A percentile compares a stretch with the other conserved stretches of the same genome.
phyloP scores from a whole-genome alignment of 2,888 invertebrate species.

The Eurois occulta region DNA sequence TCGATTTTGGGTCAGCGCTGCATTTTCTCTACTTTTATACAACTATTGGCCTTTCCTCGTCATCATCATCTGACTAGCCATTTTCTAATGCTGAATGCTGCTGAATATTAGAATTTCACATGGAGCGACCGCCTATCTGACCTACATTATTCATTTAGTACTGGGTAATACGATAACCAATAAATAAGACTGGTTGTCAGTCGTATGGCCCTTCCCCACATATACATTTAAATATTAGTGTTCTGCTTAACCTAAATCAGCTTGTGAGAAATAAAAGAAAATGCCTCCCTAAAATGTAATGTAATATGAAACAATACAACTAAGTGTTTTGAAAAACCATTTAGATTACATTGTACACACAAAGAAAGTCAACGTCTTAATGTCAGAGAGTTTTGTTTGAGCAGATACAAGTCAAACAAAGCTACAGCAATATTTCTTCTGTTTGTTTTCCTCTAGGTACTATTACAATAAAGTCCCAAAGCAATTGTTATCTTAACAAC shows the following conservation, averaged over 20 bases:
- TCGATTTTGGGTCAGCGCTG: neutral
- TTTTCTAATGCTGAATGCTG: too few species aligned
- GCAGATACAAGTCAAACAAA: slow-evolving; percentile 44
- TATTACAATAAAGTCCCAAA: slow-evolving; percentile 34
- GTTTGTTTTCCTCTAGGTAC: slow-evolving; percentile 36
- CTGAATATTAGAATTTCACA: too few species aligned
- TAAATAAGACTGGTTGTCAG: too few species aligned
- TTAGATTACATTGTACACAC: slow-evolving; percentile 46
- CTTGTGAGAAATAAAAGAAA: slow-evolving; percentile 21
- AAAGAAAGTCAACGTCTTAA: slow-evolving; percentile 51
- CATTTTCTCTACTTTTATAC: neutral
- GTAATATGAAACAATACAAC: slow-evolving; percentile 13
- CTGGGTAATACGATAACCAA: too few species aligned
- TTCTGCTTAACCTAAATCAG: neutral
- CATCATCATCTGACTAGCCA: too few species aligned
- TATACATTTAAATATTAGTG: neutral
- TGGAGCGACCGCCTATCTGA: too few species aligned
- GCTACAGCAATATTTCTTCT: slow-evolving; percentile 46
- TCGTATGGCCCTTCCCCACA: neutral
- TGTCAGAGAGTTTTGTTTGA: slow-evolving; percentile 39
- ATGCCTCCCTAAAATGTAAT: neutral
- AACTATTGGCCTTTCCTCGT: neutral
- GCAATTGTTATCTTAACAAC: slow-evolving; percentile 53
- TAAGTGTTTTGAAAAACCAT: slow-evolving; percentile 50
- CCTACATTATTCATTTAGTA: too few species aligned